Conservation (phyloP, 2,888 invertebrate genomes). For the Lepeophtheirus nordmannii region DNA sequence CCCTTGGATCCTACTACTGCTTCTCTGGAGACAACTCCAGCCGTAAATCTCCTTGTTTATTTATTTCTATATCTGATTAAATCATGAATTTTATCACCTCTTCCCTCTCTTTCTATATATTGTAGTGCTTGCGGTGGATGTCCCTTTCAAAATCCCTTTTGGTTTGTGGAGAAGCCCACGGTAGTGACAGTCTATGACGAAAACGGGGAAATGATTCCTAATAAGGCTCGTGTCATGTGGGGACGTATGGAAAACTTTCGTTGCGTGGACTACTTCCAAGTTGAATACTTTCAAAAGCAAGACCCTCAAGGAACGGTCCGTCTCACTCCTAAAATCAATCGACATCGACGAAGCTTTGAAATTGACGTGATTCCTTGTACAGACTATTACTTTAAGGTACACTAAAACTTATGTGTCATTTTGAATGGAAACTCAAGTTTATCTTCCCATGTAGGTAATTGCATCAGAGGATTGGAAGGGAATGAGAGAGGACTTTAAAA, state of each 20-base stretch:
- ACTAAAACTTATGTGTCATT: neutral
- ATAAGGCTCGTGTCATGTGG: conserved; percentile 24
- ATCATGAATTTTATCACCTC: too few relatives aligned
- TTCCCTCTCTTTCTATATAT: neutral
- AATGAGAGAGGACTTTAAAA: conserved; percentile 23
- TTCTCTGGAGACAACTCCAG: too few relatives aligned
- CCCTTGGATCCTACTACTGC: too few relatives aligned
- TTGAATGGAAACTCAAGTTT: neutral
- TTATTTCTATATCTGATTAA: too few relatives aligned
- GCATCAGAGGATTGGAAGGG: conserved; percentile 25
- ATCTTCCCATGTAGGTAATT: conserved; percentile 1
- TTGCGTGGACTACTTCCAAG: conserved; percentile 25
- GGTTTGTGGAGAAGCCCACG: conserved; percentile 22
- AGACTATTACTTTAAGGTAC: conserved; percentile 24
- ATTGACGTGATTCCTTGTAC: conserved; percentile 25
- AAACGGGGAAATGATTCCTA: conserved; percentile 18
- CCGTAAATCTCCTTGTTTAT: too few relatives aligned
- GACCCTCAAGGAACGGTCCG: conserved; percentile 7
- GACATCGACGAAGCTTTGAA: conserved; percentile 23
- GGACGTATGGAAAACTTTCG: conserved; percentile 23
- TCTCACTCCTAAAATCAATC: conserved; percentile 21
- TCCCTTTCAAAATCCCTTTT: conserved; percentile 23
- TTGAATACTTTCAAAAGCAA: conserved; percentile 20
- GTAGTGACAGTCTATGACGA: conserved; percentile 21
- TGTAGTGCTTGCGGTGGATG: conserved; percentile 1